A percentile compares a stretch with the other conserved stretches of the same genome.
phyloP scores from a whole-genome alignment of 1,140 invertebrate species.

The Bombus affinis region DNA sequence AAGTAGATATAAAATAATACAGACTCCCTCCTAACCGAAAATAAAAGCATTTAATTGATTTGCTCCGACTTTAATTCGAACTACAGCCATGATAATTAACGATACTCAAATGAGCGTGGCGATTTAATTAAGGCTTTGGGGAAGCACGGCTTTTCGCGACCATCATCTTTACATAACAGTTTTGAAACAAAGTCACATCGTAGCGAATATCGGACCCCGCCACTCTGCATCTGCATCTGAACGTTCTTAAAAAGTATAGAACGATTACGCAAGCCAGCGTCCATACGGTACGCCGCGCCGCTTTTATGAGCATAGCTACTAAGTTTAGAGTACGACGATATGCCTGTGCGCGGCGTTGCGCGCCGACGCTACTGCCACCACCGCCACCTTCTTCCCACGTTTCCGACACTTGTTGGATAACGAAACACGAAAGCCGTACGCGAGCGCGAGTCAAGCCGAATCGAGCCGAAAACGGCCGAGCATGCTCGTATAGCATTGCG shows the following conservation, averaged over 20 bases:
- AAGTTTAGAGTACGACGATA: slow-evolving; percentile 72
- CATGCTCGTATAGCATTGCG: neutral
- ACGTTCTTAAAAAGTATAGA: slow-evolving; percentile 64
- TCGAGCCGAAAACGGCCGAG: slow-evolving; percentile 21
- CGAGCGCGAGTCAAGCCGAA: slow-evolving; percentile 8
- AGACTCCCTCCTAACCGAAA: neutral
- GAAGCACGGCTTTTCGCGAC: neutral
- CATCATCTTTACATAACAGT: slow-evolving; percentile 44
- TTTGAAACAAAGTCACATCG: slow-evolving; percentile 27
- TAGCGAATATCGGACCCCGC: slow-evolving; percentile 33
- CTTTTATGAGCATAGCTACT: slow-evolving; percentile 71
- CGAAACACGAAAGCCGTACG: slow-evolving; percentile 52
- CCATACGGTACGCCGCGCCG: slow-evolving; percentile 57
- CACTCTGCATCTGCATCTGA: slow-evolving; percentile 60
- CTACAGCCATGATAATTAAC: neutral
- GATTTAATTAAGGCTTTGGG: neutral
- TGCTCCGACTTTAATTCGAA: neutral
- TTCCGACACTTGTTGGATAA: slow-evolving; percentile 72
- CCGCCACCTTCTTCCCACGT: slow-evolving; percentile 45
- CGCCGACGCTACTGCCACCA: neutral
- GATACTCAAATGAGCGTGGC: neutral
- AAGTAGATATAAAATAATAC: neutral
- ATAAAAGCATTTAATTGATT: neutral
- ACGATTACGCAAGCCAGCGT: slow-evolving; percentile 74
- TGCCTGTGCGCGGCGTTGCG: slow-evolving; percentile 45